Evolutionary conservation across 2,888 invertebrate genomes (phyloP), one percentile per base, ranked within the genome.

Genomic region (Nowickia ferox): DNA sequence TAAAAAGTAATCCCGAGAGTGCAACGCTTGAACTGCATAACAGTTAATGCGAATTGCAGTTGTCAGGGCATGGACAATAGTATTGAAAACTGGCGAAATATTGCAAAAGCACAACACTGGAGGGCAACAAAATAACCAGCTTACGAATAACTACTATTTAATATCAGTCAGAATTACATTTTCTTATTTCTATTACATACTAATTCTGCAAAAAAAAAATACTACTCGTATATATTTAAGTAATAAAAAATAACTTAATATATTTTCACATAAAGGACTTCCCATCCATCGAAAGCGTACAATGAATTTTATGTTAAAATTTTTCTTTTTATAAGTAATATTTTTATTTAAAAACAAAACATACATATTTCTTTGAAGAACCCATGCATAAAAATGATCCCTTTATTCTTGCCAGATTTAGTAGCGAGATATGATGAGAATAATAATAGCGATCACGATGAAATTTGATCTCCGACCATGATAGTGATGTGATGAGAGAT

Each of bases 381-480:
- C 75, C 71, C 76, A 83, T 61, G 51, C 9, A 68, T 40, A 48
- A 40, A 76, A 46, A 76, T 72, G 76, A 72, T 79, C 83, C 74
- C 81, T 78, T 85, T 72, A 75, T 86, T 68, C 9, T 68, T 57
- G 71, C 42, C 30, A 80, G 86, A 86, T 86, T 83, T 76, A 55
- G 10, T 55, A 42, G 72, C 48, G 40, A 83, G 86, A 86, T 86
- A 86, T 82, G 74, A 78, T 72, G 83, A 80, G 76, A 83, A 86
- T 66, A 83, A 86, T 71, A 86, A 84, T 55, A 78, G 68, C 51
- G 66, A 83, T 83, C 79, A 80, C 48, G 83, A 72, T 83, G 86
- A 86, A 86, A 86, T 83, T 83, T 83, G 86, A 86, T 86, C 83
- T 76, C 83, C 83, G 55, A 66, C 86, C 71, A 80, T 86, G 86